These are phyloP conservation scores for Strongylocentrotus purpuratus DNA, from an alignment of 35 echinoderm and acorn worm species.

Conservation along the genomic window DNA sequence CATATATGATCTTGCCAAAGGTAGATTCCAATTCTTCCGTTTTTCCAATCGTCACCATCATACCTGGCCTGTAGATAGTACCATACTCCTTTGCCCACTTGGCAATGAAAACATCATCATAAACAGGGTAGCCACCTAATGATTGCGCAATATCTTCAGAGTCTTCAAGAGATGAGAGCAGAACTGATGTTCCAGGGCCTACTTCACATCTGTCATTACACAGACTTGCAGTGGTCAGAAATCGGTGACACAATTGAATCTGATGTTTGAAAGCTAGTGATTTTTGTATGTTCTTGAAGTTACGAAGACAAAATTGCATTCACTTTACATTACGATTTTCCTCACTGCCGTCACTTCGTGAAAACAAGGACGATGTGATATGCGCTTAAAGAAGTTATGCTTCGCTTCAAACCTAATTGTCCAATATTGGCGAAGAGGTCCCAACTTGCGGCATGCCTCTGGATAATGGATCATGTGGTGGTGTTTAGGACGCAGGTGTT, in stretches of 20 bases:
- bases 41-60: constrained; percentile 39
- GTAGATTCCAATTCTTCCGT: constrained; percentile 22
- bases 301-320: constrained; percentile 52
- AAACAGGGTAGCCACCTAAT: neutral
- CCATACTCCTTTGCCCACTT: constrained; percentile 49
- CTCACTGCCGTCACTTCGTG: too few species aligned
- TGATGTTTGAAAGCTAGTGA: constrained; percentile 52
- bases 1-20: constrained; percentile 58
- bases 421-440: constrained; percentile 57
- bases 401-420: constrained; percentile 57
- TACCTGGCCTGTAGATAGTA: constrained; percentile 13
- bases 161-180: constrained; percentile 44
- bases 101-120: constrained; percentile 60
- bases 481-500: constrained; percentile 48
- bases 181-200: constrained; percentile 48
- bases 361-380: too few species aligned
- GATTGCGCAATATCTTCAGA: neutral
- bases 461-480: constrained; percentile 70
- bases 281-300: constrained; percentile 62
- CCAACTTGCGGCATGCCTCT: neutral
- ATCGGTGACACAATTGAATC: constrained; percentile 29
- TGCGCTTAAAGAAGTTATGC: too few species aligned
- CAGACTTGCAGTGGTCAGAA: neutral
- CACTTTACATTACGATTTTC: constrained; percentile 52
- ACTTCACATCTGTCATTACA: neutral